These are phyloP conservation scores for Cinclus mexicanus DNA, from an alignment of 2,113 vertebrate species.

Conservation along the genomic window DNA sequence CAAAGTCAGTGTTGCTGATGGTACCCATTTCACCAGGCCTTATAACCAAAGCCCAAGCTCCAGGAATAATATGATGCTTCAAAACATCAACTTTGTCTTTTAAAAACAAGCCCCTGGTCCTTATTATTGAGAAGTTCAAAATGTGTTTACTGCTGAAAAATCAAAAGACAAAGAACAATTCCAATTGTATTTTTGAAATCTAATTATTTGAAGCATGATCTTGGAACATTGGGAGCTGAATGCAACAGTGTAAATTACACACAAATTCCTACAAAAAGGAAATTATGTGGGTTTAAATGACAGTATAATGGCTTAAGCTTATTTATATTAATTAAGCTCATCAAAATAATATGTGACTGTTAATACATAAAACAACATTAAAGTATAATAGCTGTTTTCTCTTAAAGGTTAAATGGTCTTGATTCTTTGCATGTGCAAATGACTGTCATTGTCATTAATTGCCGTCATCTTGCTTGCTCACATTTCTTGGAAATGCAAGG, in stretches of 20 bases:
- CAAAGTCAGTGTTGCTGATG: fast-evolving
- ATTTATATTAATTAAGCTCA: conserved; percentile 27
- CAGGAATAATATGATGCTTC: neutral
- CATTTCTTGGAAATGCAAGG: neutral
- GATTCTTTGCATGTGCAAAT: neutral
- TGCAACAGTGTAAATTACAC: neutral
- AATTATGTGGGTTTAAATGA: neutral
- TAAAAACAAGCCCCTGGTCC: neutral
- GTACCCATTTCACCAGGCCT: neutral
- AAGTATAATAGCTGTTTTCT: conserved; percentile 5
- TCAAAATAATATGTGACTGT: conserved; percentile 2
- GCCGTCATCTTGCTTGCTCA: neutral
- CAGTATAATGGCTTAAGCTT: neutral
- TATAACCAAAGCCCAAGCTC: neutral
- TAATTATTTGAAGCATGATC: conserved; percentile 33
- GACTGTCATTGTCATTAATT: neutral
- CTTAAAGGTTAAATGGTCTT: conserved; percentile 15
- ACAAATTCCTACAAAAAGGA: neutral
- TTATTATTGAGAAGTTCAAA: neutral
- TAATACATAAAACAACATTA: neutral
- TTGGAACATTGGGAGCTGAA: neutral
- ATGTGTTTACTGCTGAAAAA: conserved; percentile 23
- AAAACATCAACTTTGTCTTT: neutral
- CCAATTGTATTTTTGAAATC: conserved; percentile 37
- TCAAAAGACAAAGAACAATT: conserved; percentile 43